Evolutionary conservation across 2,888 invertebrate genomes (phyloP).

Genomic region (Nymphalis c-album): DNA sequence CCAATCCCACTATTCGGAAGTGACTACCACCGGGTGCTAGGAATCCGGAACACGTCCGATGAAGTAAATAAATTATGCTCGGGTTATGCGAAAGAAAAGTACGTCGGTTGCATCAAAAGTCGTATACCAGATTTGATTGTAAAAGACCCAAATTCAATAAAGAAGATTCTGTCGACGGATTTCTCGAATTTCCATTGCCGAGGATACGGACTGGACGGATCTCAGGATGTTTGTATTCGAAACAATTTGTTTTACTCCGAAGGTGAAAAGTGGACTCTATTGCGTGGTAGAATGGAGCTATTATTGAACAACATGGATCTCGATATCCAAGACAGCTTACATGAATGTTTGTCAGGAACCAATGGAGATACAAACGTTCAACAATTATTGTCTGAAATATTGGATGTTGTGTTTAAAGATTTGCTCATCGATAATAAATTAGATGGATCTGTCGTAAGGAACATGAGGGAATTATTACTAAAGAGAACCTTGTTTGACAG

Average conservation of each 20-base stretch:
- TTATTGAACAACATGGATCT: constrained; percentile 59
- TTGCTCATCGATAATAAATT: constrained; percentile 62
- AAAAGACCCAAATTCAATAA: constrained; percentile 69
- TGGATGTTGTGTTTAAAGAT: constrained; percentile 73
- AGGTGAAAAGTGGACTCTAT: constrained; percentile 74
- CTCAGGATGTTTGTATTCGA: constrained; percentile 78
- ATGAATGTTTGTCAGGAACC: constrained; percentile 76
- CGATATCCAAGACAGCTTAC: constrained; percentile 64
- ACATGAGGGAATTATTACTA: constrained; percentile 56
- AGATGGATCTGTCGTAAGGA: constrained; percentile 55
- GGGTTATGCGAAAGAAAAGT: constrained; percentile 61
- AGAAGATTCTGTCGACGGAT: constrained; percentile 73
- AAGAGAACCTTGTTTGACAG: constrained; percentile 55
- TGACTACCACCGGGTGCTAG: constrained; percentile 68
- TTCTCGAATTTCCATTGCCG: constrained; percentile 75
- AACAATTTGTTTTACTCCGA: constrained; percentile 78
- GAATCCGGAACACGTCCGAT: constrained; percentile 60
- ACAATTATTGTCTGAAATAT: constrained; percentile 72
- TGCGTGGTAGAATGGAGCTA: constrained; percentile 64
- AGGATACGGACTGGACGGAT: constrained; percentile 76
- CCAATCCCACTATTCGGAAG: constrained; percentile 68
- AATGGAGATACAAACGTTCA: constrained; percentile 76
- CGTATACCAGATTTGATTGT: constrained; percentile 74
- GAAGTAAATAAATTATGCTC: constrained; percentile 64
- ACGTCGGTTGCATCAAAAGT: constrained; percentile 68